phyloP scores from a whole-genome alignment of 2,888 invertebrate species.

The Melanostoma mellinum region DNA sequence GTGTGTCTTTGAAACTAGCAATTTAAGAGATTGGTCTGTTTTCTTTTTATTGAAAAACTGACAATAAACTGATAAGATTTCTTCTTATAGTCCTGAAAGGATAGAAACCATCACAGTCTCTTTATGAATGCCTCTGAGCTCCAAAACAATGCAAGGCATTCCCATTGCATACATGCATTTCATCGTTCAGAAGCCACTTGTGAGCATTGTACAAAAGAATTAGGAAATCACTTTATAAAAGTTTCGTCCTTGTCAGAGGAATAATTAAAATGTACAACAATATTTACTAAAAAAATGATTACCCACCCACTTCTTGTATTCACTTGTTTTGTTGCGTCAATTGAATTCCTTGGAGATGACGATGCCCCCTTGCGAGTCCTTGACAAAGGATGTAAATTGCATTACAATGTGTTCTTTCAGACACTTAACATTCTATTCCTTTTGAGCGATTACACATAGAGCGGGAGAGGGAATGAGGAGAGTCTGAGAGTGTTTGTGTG shows the following conservation, averaged over 20 bases:
- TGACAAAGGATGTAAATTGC: slow-evolving; percentile 64
- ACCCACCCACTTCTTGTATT: slow-evolving; percentile 11
- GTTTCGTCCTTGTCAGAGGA: background rate
- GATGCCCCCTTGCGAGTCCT: slow-evolving; percentile 35
- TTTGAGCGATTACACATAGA: slow-evolving; percentile 60
- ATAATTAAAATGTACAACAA: slow-evolving; percentile 49
- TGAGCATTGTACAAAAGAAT: no score
- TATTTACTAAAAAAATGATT: slow-evolving; percentile 38
- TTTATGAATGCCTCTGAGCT: no score
- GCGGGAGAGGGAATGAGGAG: background rate
- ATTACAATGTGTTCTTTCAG: slow-evolving; percentile 58
- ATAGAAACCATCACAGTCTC: no score
- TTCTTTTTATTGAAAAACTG: no score
- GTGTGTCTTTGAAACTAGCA: no score
- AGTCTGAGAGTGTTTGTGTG: background rate
- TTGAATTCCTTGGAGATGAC: slow-evolving; percentile 32
- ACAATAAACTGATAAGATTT: no score
- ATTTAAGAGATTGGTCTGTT: no score
- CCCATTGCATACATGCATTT: no score
- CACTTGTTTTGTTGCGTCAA: slow-evolving; percentile 36
- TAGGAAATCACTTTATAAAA: no score
- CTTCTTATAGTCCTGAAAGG: no score
- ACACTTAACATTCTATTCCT: slow-evolving; percentile 57
- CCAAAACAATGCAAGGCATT: no score
- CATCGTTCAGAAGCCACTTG: no score